Base-by-base conservation (phyloP, 2,888 invertebrate species). In the Phengaris alcon region DNA sequence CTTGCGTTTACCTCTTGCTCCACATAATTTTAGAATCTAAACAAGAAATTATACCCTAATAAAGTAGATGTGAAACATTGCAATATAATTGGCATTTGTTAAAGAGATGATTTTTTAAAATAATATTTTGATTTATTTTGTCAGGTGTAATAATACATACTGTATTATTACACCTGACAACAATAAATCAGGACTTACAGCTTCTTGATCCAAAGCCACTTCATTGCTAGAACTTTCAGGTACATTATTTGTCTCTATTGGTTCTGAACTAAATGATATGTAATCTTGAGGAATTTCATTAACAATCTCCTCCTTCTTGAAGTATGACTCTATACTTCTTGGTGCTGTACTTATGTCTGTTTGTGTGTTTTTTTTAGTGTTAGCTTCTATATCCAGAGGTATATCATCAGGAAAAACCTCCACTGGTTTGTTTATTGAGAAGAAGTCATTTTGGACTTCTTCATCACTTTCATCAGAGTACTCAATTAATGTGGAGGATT, bases 11-110 rank as follows among this genome's bases (percentile, higher is more conserved):
- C 95, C 95, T 52, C 94, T 93, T 35, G 95, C 88, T 0, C 97
- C 97, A 79, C 96, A 95, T 12, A 97, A 88, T 78, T 96, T 95
- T 80, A 95, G 93, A 79, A 97, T 94, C 94, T 95, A 79, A 70
- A 76, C 52, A 13, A 76, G 76, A 10, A 48, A 44, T 52, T 22
- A 55, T 64, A 44, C 22, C 4, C 12, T 48, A 74, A 46, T 55
- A 68, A 12, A 51, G 46, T n/a, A 15, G 35, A 70, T 52, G n/a
- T 55, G n/a, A 9, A 15, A 57, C 57, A 15, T 15, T 57, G 48
- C 48, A 48, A 48, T 48, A 8, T 0, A 46, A 22, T 22, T 46
- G 6, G 46, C 46, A 46, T 46, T 46, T 35, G 59, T 68, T 48
- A 44, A 54, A 74, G 51, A 54, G 52, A 73, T 22, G 22, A 22